Evolutionary conservation across 2,113 vertebrate species (phyloP).

Genomic region (Zosterops hypoxanthus): DNA sequence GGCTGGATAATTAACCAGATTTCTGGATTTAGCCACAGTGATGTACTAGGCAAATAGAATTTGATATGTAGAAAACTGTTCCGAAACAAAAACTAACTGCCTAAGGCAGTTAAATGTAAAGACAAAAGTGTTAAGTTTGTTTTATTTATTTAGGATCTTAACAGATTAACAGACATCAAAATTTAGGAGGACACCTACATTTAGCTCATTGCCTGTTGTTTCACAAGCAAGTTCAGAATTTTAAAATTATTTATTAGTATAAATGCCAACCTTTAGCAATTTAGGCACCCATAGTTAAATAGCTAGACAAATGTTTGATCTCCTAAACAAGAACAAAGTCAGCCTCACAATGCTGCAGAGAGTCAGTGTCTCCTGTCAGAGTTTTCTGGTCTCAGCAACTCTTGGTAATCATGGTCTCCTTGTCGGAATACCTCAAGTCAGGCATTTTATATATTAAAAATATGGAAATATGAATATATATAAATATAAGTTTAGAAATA

Average conservation of each 20-base stretch:
- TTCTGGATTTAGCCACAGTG: background rate
- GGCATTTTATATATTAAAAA: background rate
- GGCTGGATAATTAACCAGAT: background rate
- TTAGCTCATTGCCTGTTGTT: background rate
- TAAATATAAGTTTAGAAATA: background rate
- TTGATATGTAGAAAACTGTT: background rate
- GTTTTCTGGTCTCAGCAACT: background rate
- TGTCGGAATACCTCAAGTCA: background rate
- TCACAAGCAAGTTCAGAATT: background rate
- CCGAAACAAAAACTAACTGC: background rate
- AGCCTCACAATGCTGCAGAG: background rate
- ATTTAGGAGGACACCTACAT: background rate
- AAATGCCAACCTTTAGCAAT: background rate
- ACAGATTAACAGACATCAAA: background rate
- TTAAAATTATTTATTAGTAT: background rate
- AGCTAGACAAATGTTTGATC: background rate
- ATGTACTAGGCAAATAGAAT: background rate
- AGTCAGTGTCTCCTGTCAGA: background rate
- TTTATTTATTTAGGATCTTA: background rate
- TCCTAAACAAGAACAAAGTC: background rate
- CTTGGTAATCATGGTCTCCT: background rate
- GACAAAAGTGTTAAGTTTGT: background rate
- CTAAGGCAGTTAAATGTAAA: background rate
- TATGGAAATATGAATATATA: no score
- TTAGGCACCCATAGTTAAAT: background rate